A percentile compares a stretch with the other conserved stretches of the same genome.
phyloP scores from a whole-genome alignment of 2,888 invertebrate species.

The Apodemia zela region DNA sequence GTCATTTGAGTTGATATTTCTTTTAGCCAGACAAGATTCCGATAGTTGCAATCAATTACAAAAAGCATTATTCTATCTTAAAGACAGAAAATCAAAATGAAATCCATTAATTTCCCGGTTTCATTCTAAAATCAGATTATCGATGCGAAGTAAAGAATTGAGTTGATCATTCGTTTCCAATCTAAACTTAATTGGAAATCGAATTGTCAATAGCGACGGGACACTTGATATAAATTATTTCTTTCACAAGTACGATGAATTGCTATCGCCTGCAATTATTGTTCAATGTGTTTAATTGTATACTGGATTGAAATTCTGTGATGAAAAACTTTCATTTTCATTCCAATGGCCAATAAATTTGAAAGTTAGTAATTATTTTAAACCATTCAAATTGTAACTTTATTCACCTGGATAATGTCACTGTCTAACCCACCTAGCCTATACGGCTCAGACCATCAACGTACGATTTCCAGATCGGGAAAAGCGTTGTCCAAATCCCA shows the following conservation, averaged over 20 bases:
- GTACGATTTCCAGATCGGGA: too few relatives aligned
- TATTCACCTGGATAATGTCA: too few relatives aligned
- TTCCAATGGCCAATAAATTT: neutral
- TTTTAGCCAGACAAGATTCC: neutral
- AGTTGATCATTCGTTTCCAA: conserved; percentile 25
- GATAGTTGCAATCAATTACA: conserved; percentile 9
- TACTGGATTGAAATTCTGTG: neutral
- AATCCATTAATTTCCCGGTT: conserved; percentile 22
- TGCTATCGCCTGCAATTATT: conserved; percentile 15
- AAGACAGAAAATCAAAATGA: neutral
- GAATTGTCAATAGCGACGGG: conserved; percentile 29
- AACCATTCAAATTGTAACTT: too few relatives aligned
- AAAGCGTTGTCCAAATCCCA: too few relatives aligned
- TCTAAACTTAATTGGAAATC: conserved; percentile 35
- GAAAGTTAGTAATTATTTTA: neutral
- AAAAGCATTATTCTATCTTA: neutral
- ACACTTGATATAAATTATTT: conserved; percentile 33
- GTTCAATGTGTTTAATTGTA: conserved; percentile 3
- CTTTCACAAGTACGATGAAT: conserved; percentile 30
- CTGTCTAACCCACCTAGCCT: too few relatives aligned
- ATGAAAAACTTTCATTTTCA: neutral
- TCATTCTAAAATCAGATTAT: conserved; percentile 30
- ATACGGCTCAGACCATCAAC: too few relatives aligned
- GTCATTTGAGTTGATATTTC: too few relatives aligned
- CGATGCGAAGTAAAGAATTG: conserved; percentile 26